These are phyloP conservation scores for Drosophila pandora DNA, from an alignment of 1,140 invertebrate species.

Conservation along the genomic window DNA sequence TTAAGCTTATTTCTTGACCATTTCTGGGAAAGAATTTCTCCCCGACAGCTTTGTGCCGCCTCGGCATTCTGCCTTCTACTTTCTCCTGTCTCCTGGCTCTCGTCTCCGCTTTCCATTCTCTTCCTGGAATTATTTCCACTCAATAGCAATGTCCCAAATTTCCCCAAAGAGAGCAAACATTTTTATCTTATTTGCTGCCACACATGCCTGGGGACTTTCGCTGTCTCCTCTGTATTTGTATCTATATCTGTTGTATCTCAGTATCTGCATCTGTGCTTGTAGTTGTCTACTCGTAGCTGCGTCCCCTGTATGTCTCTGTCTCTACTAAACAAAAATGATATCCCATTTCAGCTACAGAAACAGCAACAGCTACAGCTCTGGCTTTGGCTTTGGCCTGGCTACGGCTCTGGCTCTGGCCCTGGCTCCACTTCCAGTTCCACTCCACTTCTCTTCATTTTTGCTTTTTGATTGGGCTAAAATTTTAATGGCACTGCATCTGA, in stretches of 20 bases:
- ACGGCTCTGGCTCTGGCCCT: not conserved
- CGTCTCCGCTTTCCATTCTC: not conserved
- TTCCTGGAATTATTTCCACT: constrained; percentile 16
- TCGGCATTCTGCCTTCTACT: not conserved
- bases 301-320: not conserved
- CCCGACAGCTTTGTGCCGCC: not conserved
- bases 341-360: constrained; percentile 8
- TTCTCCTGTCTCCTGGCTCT: not conserved
- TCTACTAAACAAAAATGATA: constrained; percentile 31
- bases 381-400: too few relatives aligned
- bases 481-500: constrained; percentile 39
- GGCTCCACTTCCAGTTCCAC: not conserved
- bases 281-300: not conserved
- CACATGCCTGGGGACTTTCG: constrained; percentile 21
- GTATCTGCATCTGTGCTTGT: not conserved
- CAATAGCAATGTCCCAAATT: constrained; percentile 22
- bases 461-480: constrained; percentile 31
- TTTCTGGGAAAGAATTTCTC: not conserved
- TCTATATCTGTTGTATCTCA: not conserved
- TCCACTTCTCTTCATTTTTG: constrained; percentile 1
- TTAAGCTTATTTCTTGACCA: not conserved
- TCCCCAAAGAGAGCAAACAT: constrained; percentile 26
- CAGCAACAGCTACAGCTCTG: too few relatives aligned
- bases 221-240: not conserved
- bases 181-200: constrained; percentile 30